Base-by-base conservation (phyloP, 2,888 invertebrate species). In the Rhagonycha lutea region DNA sequence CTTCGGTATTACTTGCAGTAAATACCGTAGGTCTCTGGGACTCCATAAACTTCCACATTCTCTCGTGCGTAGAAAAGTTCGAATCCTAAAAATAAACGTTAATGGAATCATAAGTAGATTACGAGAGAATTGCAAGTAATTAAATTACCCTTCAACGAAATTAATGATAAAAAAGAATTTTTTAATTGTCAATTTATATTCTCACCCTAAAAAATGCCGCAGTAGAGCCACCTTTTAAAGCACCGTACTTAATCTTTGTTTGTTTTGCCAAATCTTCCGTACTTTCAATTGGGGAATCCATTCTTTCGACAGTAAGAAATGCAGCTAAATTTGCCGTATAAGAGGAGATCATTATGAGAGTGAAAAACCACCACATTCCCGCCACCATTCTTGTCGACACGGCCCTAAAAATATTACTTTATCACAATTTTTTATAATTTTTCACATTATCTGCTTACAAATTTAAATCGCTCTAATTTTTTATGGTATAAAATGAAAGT, bases 1-100 rank as follows among this genome's bases (percentile, higher is more conserved):
- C 99, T 85, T 97, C 97, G 18, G 92, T 92, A 86, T 97, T 98
- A 82, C 92, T 94, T 67, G 92, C 91, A 0, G 95, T 94, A 86
- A 98, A 97, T 0, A 98, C 96, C 0, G 94, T 91, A 0, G 98
- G 97, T 65, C 94, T 91, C 5, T 96, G 93, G 0, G 95, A 95
- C 82, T 93, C 94, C 98, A 98, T 99, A 83, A 95, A 94, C 0
- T 95, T 94, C 96, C 97, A 98, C 97, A 99, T 98, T 61, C 95
- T 91, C 87, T 96, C 95, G 88, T 98, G 98, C 9, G 96, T 96
- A 0, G 96, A 94, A 83, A 97, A 95, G 88, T 97, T 97, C 0
- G 98, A 98, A 84, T 97, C 97, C 95, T 97, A 83, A 74, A 88
- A 23, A 89, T 74, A 69, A 61, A 78, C 10, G 28, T 61, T 60